phyloP scores from a whole-genome alignment of 2,113 vertebrate genomes.

The Tretioscincus oriximinensis region DNA sequence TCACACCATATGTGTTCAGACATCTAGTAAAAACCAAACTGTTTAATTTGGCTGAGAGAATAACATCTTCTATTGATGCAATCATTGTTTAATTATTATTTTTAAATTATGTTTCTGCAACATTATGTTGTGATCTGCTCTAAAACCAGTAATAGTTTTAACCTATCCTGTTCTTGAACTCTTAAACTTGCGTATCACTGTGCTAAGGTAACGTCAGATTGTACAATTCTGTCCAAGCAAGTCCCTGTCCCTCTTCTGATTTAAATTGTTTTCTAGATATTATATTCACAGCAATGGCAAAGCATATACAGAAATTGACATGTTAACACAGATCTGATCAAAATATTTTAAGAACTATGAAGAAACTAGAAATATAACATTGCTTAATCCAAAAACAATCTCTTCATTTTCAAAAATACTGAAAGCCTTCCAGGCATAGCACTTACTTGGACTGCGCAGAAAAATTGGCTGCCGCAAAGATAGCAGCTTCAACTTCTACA shows the following conservation, averaged over 20 bases:
- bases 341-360: neutral
- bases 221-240: neutral
- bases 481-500: constrained; percentile 96
- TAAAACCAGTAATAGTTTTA: no score
- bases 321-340: neutral
- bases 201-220: neutral
- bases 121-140: no score
- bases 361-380: neutral
- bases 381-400: neutral
- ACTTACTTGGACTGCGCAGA: constrained; percentile 96
- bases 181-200: neutral
- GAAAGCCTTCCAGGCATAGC: neutral
- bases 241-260: neutral
- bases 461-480: constrained; percentile 96
- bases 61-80: no score
- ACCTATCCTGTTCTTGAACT: no score
- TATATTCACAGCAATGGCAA: neutral
- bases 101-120: no score
- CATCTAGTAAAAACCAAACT: no score
- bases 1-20: no score
- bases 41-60: no score
- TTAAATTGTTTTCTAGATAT: no score
- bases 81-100: no score
- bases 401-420: neutral
- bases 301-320: neutral